Percentiles rank a stretch among this genome's conserved stretches.
These are phyloP conservation scores for Colaptes auratus DNA, from an alignment of 2,113 vertebrate species.

Conservation along the genomic window DNA sequence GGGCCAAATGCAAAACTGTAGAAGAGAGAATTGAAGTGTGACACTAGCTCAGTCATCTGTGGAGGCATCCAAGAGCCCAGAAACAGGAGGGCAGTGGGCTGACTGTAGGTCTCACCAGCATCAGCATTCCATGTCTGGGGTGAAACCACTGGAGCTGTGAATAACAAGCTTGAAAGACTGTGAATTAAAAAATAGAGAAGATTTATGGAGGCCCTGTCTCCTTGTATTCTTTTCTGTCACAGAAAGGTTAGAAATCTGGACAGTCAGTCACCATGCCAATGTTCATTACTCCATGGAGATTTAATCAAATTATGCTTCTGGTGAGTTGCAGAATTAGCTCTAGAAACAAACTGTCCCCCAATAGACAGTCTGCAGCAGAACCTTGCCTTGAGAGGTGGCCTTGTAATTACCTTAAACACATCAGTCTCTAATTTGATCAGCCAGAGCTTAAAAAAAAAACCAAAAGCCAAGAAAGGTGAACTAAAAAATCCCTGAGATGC, in stretches of 20 bases:
- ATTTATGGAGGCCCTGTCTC: not conserved
- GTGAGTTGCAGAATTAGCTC: not conserved
- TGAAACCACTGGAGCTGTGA: not conserved
- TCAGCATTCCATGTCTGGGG: not conserved
- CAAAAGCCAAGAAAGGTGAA: fast-evolving
- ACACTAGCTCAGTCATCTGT: not conserved
- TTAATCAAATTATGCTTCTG: not conserved
- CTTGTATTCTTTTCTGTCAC: not conserved
- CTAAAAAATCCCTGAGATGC: not conserved
- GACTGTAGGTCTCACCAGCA: not conserved
- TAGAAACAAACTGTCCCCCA: not conserved
- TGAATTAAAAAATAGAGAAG: not conserved
- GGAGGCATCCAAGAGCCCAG: not conserved
- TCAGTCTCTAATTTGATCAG: not conserved
- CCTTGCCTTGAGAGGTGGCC: not conserved
- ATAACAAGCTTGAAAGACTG: not conserved
- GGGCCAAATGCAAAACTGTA: not conserved
- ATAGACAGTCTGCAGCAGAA: not conserved
- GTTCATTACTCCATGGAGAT: not conserved
- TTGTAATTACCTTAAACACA: conserved; percentile 14
- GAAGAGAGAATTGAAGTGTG: not conserved
- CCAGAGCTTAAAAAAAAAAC: not conserved
- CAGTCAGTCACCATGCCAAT: not conserved
- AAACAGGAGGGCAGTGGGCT: not conserved
- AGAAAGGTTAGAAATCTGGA: not conserved